Evolutionary conservation across 2,797 vertebrate genomes (phyloP).

Genomic region (Myiotriccus ornatus): DNA sequence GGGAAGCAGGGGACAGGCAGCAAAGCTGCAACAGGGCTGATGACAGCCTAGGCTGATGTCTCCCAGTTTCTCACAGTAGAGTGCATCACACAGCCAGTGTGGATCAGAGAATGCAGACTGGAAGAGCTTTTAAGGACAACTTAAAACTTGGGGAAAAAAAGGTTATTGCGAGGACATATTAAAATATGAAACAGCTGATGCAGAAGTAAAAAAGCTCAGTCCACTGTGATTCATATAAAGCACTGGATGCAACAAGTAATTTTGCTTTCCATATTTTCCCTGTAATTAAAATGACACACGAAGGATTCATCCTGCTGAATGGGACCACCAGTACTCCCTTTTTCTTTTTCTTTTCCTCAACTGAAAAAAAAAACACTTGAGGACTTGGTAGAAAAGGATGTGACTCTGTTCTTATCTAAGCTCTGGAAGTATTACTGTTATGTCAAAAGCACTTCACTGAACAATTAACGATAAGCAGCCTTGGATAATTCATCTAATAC

Average conservation of each 20-base stretch:
- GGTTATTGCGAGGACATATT: not conserved
- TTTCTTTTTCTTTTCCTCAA: fast-evolving
- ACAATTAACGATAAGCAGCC: not conserved
- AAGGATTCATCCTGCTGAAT: not conserved
- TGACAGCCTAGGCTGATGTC: fast-evolving
- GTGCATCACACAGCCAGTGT: fast-evolving
- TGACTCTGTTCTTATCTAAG: not conserved
- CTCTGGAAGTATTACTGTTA: not conserved
- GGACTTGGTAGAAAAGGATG: not conserved
- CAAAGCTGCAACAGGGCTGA: not conserved
- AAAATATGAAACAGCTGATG: not conserved
- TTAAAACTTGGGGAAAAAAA: not conserved
- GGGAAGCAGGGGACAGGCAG: not conserved
- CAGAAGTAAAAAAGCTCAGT: not conserved
- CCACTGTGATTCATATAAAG: not conserved
- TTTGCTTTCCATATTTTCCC: not conserved
- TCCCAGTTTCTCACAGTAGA: not conserved
- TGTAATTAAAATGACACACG: constrained; percentile 14
- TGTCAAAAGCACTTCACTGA: not conserved
- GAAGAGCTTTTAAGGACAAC: not conserved
- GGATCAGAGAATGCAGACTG: not conserved
- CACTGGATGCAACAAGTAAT: not conserved
- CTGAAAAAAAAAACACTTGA: not conserved
- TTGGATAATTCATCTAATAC: not conserved
- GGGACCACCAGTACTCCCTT: not conserved